These are phyloP conservation scores for Cephalopachus bancanus DNA, from an alignment of 2,797 vertebrate genomes.

Conservation along the genomic window DNA sequence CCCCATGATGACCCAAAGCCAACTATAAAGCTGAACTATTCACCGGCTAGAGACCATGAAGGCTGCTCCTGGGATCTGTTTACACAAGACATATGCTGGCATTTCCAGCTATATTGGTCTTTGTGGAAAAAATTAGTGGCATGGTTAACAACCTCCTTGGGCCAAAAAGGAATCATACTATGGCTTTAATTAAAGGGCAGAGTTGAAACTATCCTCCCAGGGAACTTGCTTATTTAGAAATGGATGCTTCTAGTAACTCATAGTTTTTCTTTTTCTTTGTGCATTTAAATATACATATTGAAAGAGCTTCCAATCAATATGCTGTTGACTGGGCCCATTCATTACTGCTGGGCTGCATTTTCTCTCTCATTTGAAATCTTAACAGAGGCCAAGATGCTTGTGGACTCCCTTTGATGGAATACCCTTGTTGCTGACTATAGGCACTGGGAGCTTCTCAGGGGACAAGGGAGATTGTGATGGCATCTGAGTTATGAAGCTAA, in stretches of 20 bases:
- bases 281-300: slow-evolving; percentile 46
- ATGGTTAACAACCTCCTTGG: slow-evolving; percentile 71
- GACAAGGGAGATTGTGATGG: background rate
- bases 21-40: slow-evolving; percentile 63
- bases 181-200: slow-evolving; percentile 81
- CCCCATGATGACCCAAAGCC: slow-evolving; percentile 66
- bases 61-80: slow-evolving; percentile 75
- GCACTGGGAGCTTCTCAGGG: background rate
- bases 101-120: slow-evolving; percentile 74
- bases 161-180: slow-evolving; percentile 66
- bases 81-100: slow-evolving; percentile 72
- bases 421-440: background rate
- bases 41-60: slow-evolving; percentile 65
- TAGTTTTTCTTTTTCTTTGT: slow-evolving; percentile 17
- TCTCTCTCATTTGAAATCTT: slow-evolving; percentile 45
- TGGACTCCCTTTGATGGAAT: background rate
- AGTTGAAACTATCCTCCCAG: slow-evolving; percentile 67
- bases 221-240: slow-evolving; percentile 72
- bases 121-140: slow-evolving; percentile 80
- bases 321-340: slow-evolving; percentile 30
- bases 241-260: slow-evolving; percentile 58
- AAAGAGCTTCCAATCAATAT: slow-evolving; percentile 66
- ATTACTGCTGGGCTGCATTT: background rate
- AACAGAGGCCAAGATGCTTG: background rate
- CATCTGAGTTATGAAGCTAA: background rate